A percentile compares a stretch with the other conserved stretches of the same genome.
These are phyloP conservation scores for Neodon shergylaensis DNA, from an alignment of 2,113 vertebrate species.

Conservation along the genomic window DNA sequence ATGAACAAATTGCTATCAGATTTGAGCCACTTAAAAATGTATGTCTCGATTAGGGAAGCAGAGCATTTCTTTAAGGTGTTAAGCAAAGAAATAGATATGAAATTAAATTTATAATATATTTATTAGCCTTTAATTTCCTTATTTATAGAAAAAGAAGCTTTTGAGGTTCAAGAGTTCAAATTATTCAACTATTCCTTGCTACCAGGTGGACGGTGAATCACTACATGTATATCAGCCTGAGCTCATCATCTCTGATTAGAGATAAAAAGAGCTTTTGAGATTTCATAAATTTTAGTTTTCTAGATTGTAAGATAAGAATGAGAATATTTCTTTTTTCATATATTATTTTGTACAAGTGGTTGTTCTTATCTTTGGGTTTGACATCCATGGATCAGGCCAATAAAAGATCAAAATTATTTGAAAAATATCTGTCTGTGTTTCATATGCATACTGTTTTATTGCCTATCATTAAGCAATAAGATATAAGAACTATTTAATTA, in stretches of 20 bases:
- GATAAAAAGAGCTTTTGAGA: neutral
- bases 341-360: neutral
- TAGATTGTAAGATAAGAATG: neutral
- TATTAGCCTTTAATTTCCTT: neutral
- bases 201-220: neutral
- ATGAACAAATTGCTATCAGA: neutral
- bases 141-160: neutral
- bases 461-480: too few species aligned
- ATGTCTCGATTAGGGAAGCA: neutral
- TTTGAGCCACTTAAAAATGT: neutral
- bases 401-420: neutral
- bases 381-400: neutral
- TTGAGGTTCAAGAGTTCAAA: constrained; percentile 3
- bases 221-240: neutral
- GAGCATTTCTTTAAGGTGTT: neutral
- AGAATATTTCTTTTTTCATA: neutral
- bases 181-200: neutral
- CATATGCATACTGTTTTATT: neutral
- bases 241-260: neutral
- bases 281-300: neutral
- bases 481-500: neutral
- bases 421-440: neutral
- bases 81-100: neutral
- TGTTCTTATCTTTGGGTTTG: neutral
- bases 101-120: neutral